Base-by-base conservation (phyloP, 2,797 vertebrate genomes). In the Chaetodon trifasciatus region DNA sequence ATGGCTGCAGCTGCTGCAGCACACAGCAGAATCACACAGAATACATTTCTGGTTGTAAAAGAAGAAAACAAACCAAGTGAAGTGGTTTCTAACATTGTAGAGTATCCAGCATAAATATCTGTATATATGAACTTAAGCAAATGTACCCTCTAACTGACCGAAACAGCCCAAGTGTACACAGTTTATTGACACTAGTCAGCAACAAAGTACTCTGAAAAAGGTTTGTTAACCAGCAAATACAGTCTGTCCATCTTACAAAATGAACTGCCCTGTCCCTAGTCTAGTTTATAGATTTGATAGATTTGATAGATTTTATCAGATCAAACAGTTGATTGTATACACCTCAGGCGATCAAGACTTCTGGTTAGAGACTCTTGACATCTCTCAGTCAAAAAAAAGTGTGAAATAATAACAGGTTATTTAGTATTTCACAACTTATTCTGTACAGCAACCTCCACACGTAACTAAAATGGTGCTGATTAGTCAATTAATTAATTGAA, bases 1-100 rank as follows among this genome's bases (percentile, higher is more conserved):
- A 71, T 61, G 72, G 52, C 53, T 64, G 76, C 40, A 69, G 71
- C 74, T 72, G 23, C 46, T 19, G 58, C 52, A 60, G 37, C 55
- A 3, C 49, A 3, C 28, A 68, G 28, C 70, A 37, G 1, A 70
- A 21, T 57, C 53, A 15, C 63, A 49, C 19, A 1, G 10, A 70
- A 66, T 32, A 60, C 21, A 16, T 64, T 28, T 60, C n/a, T 53
- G 61, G 1, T 3, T 23, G 40, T 28, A 28, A n/a, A 24, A 6
- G 23, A 37, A 71, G 44, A 53, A n/a, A 58, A 53, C 11, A 23
- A 62, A n/a, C 19, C 52, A 32, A 52, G 10, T 35, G 2, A 73
- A 42, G 37, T 6, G 35, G 19, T 16, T 47, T 39, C 49, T 47
- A 15, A n/a, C 3, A 6, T 40, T 50, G 40, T 7, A 52, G 4